Evolutionary conservation across 2,113 vertebrate genomes (phyloP), one percentile per base, ranked within the genome.

Genomic region (Leptobrachium ailaonicum): DNA sequence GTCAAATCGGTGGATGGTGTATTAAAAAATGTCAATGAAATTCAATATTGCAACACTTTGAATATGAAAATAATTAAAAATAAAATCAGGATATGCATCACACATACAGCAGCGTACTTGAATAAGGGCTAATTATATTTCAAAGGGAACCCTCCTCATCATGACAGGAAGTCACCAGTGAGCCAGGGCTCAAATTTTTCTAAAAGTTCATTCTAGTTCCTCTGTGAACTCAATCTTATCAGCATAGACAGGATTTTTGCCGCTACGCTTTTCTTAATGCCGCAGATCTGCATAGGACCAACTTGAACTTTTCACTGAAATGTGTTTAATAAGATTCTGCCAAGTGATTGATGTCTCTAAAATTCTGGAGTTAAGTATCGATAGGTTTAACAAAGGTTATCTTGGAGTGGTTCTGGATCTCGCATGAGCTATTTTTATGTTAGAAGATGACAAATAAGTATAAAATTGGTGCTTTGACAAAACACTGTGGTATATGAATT

Each of bases 381-480:
- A 66, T 50, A 47, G n/a, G 47, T 75, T 75, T 66, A 20, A 45
- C 20, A 66, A 75, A 32, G 73, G 62, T 66, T 75, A 9, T 75
- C 54, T 40, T 69, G 41, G 20, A 77, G 42, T 14, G 41, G 41
- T 68, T 44, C 2, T 10, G 42, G 50, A 60, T 70, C 56, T 44
- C 56, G 20, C 66, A 41, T 77, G 58, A 7, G 45, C 41, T 54
- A 40, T 54, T 9, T 77, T 60, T 69, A 44, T 43, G 9, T 75
- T 75, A 75, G 11, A 76, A 42, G 41, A 68, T 56, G 63, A 76
- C 40, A 77, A 77, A 69, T 76, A 60, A 67, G 75, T 44, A 69
- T 77, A 68, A 70, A 77, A 70, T 69, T 77, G 64, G 64, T 56
- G 66, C 50, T 32, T 76, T 68, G 40, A 68, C 75, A 58, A 76